Evolutionary conservation across 2,113 vertebrate genomes (phyloP), one percentile per base, ranked within the genome.

Genomic region (Amphilophus citrinellus): DNA sequence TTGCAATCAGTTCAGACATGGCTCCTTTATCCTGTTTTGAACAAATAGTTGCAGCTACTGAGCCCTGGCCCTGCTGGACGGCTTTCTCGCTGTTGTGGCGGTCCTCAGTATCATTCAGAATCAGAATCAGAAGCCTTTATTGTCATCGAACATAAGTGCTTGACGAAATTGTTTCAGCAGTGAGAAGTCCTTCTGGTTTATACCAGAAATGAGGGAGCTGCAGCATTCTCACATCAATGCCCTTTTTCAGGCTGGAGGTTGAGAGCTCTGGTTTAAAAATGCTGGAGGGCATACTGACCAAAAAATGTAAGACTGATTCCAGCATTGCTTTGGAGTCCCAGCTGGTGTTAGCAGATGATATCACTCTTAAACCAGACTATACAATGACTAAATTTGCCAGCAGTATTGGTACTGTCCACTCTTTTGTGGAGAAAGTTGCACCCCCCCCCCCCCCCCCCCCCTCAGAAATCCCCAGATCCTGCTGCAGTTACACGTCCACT

Each of bases 401-500:
- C 11, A 63, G 35, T 44, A 15, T 90, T 66, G 42, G 5, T 53
- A 10, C 10, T 80, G 57, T 90, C 50, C 63, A 80, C 20, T 85
- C 77, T 47, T 61, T 53, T 61, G 30, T 63, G 18, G 9, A 73
- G 84, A 73, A 61, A 10, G 30, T 78, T 73, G 27, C 47, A 32
- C 66, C 10, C n/a, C 60, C 17, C 71, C 18, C 37, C 18, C 22
- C 24, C 24, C 24, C 24, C 24, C 24, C 24, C 24, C 24, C 24
- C 24, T 15, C 15, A 20, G 30, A 53, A 80, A 73, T 65, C 80
- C 83, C 61, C 66, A 87, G 42, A 59, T 76, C 79, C 60, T 56
- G 65, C 18, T 42, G 47, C 59, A 58, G 77, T 92, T 90, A 89
- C 87, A 84, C 32, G 83, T 88, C 82, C 58, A 60, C 79, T 86